phyloP scores from a whole-genome alignment of 2,113 vertebrate species.

The Lucifuga dentata region DNA sequence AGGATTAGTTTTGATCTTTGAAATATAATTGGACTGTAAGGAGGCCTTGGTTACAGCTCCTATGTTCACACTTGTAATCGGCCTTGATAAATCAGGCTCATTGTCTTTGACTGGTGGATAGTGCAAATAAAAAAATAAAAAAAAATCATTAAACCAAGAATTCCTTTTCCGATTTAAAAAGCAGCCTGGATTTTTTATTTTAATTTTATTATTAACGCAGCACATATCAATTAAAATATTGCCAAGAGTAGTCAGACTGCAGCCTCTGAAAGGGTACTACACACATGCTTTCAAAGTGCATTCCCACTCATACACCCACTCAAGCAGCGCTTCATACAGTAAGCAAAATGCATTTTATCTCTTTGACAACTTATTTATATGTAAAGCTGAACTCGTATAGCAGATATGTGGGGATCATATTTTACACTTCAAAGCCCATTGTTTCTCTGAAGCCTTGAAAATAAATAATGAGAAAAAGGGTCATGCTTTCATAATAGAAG shows the following conservation, averaged over 20 bases:
- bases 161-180: slow-evolving; percentile 29
- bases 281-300: not conserved
- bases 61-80: not conserved
- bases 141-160: slow-evolving; percentile 25
- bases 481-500: slow-evolving; percentile 43
- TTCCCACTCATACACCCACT: not conserved
- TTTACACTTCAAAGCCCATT: slow-evolving; percentile 67
- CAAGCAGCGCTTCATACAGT: slow-evolving; percentile 2
- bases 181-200: too few relatives aligned
- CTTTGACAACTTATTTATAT: slow-evolving; percentile 43
- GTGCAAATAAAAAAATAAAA: too few relatives aligned
- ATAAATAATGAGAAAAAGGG: slow-evolving; percentile 42
- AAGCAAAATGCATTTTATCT: slow-evolving; percentile 30
- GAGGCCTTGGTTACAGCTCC: not conserved
- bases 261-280: not conserved
- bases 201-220: too few relatives aligned
- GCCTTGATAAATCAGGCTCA: slow-evolving; percentile 29
- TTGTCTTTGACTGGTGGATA: slow-evolving; percentile 4
- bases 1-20: slow-evolving; percentile 14
- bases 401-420: slow-evolving; percentile 41
- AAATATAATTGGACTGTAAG: slow-evolving; percentile 22
- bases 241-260: not conserved
- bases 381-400: slow-evolving; percentile 14
- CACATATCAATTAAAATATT: not conserved
- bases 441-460: slow-evolving; percentile 38